Conservation (phyloP, 2,113 vertebrate species). For the Silurus glanis region DNA sequence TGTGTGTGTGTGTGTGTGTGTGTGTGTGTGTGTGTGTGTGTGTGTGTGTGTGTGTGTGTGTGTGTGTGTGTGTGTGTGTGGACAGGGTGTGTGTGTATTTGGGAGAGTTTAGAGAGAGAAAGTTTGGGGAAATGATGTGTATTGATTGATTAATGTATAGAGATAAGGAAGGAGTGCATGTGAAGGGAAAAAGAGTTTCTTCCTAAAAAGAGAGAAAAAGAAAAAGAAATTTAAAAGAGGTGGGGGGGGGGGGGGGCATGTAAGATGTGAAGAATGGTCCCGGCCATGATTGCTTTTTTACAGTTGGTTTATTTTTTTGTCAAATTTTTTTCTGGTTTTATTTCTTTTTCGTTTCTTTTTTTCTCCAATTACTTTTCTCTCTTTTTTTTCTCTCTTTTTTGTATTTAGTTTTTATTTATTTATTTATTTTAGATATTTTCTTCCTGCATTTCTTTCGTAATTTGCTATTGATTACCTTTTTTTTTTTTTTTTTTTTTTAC, state of each 20-base stretch:
- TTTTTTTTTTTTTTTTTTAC: background rate
- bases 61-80: constrained; percentile 31
- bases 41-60: constrained; percentile 27
- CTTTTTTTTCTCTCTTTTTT: background rate
- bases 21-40: background rate
- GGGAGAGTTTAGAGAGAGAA: background rate
- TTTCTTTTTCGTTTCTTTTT: background rate
- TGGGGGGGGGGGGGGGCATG: too few relatives aligned
- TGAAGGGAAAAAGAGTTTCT: background rate
- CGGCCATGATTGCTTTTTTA: background rate
- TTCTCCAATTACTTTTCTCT: background rate
- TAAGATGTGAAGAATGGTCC: too few relatives aligned
- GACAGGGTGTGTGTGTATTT: background rate
- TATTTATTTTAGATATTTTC: background rate
- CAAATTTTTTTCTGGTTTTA: background rate
- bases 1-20: constrained; percentile 2
- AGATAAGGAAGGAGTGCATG: background rate
- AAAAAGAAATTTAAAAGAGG: too few relatives aligned
- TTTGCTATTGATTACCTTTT: constrained; percentile 42
- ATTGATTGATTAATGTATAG: background rate
- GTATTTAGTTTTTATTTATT: too few relatives aligned
- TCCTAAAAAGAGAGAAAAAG: background rate
- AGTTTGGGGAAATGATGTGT: background rate
- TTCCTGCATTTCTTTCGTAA: background rate
- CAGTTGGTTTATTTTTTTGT: background rate